These are phyloP conservation scores for Sparus aurata DNA, from an alignment of 2,797 vertebrate species.

Conservation along the genomic window DNA sequence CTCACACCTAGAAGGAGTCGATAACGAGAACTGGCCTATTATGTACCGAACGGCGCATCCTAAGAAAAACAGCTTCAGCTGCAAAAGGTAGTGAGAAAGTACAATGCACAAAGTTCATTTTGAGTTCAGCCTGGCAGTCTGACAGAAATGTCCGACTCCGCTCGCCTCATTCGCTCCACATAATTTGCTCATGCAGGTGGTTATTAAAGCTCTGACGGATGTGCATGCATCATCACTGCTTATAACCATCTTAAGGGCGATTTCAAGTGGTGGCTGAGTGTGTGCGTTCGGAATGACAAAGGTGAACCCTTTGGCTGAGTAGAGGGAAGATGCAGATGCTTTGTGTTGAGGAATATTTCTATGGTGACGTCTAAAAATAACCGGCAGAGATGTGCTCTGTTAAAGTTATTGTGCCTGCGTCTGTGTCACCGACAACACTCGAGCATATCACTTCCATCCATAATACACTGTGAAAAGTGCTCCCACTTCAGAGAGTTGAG, in stretches of 20 bases:
- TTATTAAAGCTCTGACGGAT: constrained; percentile 20
- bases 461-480: constrained; percentile 48
- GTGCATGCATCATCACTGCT: constrained; percentile 8
- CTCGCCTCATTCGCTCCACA: constrained; percentile 18
- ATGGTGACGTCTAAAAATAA: constrained; percentile 1
- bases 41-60: constrained; percentile 19
- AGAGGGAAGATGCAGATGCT: not conserved
- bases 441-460: constrained; percentile 32
- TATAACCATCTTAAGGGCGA: not conserved
- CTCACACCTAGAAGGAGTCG: constrained; percentile 36
- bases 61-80: constrained; percentile 43
- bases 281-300: constrained; percentile 19
- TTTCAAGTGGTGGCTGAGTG: not conserved
- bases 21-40: constrained; percentile 42
- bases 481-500: constrained; percentile 49
- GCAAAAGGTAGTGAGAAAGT: constrained; percentile 27
- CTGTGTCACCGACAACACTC: constrained; percentile 12
- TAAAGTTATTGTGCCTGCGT: not conserved
- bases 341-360: not conserved
- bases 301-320: not conserved
- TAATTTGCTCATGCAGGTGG: constrained; percentile 16
- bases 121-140: constrained; percentile 46
- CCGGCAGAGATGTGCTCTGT: not conserved
- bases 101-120: constrained; percentile 48
- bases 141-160: constrained; percentile 14